phyloP scores from a whole-genome alignment of 1,140 invertebrate genomes.

The Tetragnatha versicolor region DNA sequence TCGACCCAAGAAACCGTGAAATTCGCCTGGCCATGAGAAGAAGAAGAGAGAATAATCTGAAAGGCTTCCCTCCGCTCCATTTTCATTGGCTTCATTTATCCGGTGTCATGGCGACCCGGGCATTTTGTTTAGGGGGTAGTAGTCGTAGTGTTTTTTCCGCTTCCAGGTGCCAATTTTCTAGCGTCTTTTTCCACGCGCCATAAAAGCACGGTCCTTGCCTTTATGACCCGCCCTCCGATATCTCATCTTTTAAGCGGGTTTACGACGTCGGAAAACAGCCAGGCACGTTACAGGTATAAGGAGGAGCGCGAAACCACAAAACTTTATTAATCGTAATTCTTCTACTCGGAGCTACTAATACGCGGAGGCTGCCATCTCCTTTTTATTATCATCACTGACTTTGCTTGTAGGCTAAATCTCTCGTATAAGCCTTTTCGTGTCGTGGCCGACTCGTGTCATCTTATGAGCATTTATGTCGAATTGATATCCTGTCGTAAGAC shows the following conservation, averaged over 20 bases:
- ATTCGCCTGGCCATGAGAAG: slow-evolving; percentile 5
- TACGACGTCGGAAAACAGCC: not conserved
- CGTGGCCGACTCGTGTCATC: too few species aligned
- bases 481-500: too few species aligned
- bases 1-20: slow-evolving; percentile 45
- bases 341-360: not conserved
- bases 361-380: not conserved
- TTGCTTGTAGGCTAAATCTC: too few species aligned
- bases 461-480: too few species aligned
- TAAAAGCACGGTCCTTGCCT: slow-evolving; percentile 32
- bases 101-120: slow-evolving; percentile 31
- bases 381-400: slow-evolving; percentile 20
- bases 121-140: not conserved
- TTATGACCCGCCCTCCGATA: slow-evolving; percentile 27
- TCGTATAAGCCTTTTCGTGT: too few species aligned
- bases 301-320: slow-evolving; percentile 20
- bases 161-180: slow-evolving; percentile 11
- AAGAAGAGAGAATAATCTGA: not conserved
- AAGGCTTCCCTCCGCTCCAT: slow-evolving; percentile 20
- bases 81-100: slow-evolving; percentile 53
- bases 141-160: not conserved
- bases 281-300: slow-evolving; percentile 6
- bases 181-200: slow-evolving; percentile 22
- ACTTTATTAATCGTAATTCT: slow-evolving; percentile 44
- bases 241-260: slow-evolving; percentile 33